Evolutionary conservation across 1,140 invertebrate genomes (phyloP).

Genomic region (Aricia agestis): DNA sequence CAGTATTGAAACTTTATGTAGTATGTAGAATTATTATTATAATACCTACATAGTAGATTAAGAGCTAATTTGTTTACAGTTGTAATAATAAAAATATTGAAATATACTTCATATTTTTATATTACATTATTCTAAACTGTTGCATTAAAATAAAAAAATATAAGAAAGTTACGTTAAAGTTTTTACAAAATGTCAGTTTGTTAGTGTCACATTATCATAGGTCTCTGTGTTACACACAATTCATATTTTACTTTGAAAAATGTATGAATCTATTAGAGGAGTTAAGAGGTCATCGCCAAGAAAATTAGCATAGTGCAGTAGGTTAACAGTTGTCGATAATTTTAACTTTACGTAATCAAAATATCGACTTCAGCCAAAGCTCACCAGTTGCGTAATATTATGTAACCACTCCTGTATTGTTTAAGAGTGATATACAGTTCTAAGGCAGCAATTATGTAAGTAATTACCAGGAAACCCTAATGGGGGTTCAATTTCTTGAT

Average conservation of each 20-base stretch:
- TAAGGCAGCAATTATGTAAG: background rate
- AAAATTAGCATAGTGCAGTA: constrained; percentile 5
- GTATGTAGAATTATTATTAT: too few relatives aligned
- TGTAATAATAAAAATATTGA: too few relatives aligned
- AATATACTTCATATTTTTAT: too few relatives aligned
- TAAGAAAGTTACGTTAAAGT: background rate
- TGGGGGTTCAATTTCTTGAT: background rate
- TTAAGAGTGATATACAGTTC: background rate
- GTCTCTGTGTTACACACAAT: too few relatives aligned
- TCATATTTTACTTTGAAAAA: background rate
- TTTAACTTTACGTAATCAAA: constrained; percentile 6
- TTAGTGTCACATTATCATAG: background rate
- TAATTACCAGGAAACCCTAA: constrained; percentile 4
- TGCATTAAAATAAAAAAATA: background rate
- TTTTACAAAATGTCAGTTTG: background rate
- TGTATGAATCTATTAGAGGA: background rate
- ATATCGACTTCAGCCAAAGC: constrained; percentile 9
- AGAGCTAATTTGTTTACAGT: too few relatives aligned
- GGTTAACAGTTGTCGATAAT: constrained; percentile 6
- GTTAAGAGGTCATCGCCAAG: background rate
- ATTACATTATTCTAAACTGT: too few relatives aligned
- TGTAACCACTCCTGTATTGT: constrained; percentile 2
- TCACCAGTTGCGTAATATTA: constrained; percentile 10
- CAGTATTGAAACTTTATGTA: too few relatives aligned
- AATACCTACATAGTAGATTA: too few relatives aligned